A percentile compares a stretch with the other conserved stretches of the same genome.
These are phyloP conservation scores for Linurgus olivaceus DNA, from an alignment of 2,797 vertebrate species.

Conservation along the genomic window DNA sequence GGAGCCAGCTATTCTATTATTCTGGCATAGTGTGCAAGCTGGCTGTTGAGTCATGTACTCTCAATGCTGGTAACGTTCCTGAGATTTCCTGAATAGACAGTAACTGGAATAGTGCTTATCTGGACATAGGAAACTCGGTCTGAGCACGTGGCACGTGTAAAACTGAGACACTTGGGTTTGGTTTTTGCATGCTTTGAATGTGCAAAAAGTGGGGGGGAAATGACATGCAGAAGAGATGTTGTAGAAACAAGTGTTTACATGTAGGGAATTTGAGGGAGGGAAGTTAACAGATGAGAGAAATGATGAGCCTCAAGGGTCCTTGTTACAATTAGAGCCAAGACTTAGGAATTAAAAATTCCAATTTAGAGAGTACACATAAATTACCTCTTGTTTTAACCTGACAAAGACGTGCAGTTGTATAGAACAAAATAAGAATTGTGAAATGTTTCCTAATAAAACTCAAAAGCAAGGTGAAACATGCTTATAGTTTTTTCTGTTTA, in stretches of 20 bases:
- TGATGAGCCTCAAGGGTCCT: slow-evolving; percentile 16
- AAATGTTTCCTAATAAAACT: slow-evolving; percentile 11
- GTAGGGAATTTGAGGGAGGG: neutral
- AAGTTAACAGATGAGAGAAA: slow-evolving; percentile 10
- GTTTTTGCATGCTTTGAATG: neutral
- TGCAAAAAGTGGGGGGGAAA: neutral
- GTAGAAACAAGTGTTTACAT: slow-evolving; percentile 19
- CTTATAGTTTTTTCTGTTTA: slow-evolving; percentile 5
- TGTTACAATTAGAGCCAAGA: slow-evolving; percentile 8
- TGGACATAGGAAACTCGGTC: rapidly evolving
- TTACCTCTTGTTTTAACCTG: slow-evolving; percentile 47
- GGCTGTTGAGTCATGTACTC: neutral
- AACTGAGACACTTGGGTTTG: neutral
- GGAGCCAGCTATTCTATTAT: neutral
- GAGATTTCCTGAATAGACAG: neutral
- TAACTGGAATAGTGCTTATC: neutral
- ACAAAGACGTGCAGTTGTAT: neutral
- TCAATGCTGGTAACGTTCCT: neutral
- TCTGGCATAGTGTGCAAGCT: neutral
- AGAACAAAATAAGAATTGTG: slow-evolving; percentile 17
- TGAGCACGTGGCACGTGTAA: neutral
- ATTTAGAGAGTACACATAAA: neutral
- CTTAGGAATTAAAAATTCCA: slow-evolving; percentile 1
- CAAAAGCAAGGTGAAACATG: slow-evolving; percentile 49
- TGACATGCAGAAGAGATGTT: neutral